Evolutionary conservation across 2,113 vertebrate genomes (phyloP).

Genomic region (Peucedramus taeniatus): DNA sequence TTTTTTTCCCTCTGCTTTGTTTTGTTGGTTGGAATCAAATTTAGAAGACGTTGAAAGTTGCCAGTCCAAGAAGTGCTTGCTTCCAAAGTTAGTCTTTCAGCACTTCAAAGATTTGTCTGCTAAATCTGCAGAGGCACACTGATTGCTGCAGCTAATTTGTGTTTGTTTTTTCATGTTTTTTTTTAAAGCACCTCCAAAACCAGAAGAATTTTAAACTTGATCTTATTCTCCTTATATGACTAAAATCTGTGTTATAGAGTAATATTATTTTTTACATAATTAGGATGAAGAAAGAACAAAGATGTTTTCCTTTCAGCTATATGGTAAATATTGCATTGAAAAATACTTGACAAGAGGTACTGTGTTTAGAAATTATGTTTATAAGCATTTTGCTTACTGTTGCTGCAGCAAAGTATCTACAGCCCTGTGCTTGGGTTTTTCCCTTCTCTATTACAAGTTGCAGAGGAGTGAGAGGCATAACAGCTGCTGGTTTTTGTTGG

Average conservation of each 20-base stretch:
- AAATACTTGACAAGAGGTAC: neutral
- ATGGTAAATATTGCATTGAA: neutral
- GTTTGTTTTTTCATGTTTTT: neutral
- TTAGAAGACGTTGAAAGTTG: conserved; percentile 48
- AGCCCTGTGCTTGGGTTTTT: neutral
- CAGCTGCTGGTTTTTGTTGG: neutral
- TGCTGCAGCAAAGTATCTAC: neutral
- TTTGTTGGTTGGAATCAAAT: conserved; percentile 51
- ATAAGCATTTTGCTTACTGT: neutral
- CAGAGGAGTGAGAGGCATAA: neutral
- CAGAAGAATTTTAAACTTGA: neutral
- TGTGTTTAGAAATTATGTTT: neutral
- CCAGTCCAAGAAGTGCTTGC: neutral
- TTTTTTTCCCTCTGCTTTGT: conserved; percentile 45
- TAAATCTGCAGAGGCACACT: neutral
- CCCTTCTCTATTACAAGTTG: neutral
- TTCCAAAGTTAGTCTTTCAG: conserved; percentile 39
- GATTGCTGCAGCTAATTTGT: neutral
- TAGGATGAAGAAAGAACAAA: neutral
- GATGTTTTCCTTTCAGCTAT: neutral
- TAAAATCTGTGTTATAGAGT: neutral
- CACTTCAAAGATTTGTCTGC: neutral
- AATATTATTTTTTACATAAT: neutral
- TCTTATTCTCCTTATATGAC: neutral
- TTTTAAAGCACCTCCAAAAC: neutral